A percentile compares a stretch with the other conserved stretches of the same genome.
Evolutionary conservation across 2,797 vertebrate genomes (phyloP).

Genomic region (Pelobates cultripes): DNA sequence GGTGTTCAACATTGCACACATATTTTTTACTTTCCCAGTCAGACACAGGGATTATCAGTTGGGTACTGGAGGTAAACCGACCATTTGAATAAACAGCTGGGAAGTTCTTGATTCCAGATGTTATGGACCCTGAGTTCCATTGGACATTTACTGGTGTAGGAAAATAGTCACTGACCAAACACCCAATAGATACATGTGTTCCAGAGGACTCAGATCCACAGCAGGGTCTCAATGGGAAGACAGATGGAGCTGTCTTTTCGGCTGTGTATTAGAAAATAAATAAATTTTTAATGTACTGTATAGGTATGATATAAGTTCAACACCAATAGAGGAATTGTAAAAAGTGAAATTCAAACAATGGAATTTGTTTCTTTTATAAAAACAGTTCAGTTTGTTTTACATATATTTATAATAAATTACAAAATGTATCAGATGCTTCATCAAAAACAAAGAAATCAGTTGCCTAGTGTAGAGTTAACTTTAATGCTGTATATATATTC

Average conservation of each 20-base stretch:
- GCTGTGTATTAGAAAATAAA: slow-evolving; percentile 9
- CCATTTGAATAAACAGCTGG: slow-evolving; percentile 16
- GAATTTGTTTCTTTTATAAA: no score
- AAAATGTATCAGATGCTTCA: no score
- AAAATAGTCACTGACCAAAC: slow-evolving; percentile 34
- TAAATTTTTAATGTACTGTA: no score
- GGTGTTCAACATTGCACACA: slow-evolving; percentile 31
- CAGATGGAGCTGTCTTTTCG: not conserved
- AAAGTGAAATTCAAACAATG: no score
- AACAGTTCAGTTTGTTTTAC: no score
- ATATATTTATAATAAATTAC: no score
- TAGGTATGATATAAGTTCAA: no score
- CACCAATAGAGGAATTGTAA: no score
- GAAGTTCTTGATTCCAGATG: slow-evolving; percentile 27
- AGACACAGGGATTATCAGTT: slow-evolving; percentile 22
- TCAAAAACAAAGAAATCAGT: no score
- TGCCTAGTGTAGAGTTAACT: no score
- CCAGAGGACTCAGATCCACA: not conserved
- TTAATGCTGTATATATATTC: no score
- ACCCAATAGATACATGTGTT: slow-evolving; percentile 23
- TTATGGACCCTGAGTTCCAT: slow-evolving; percentile 43
- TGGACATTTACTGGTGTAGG: slow-evolving; percentile 18
- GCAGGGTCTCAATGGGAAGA: slow-evolving; percentile 40
- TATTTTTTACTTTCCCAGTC: slow-evolving; percentile 31
- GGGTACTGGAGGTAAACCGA: not conserved